Evolutionary conservation across 2,888 invertebrate species (phyloP), one percentile per base, ranked within the genome.

Genomic region (Alloscopus bannaensis): DNA sequence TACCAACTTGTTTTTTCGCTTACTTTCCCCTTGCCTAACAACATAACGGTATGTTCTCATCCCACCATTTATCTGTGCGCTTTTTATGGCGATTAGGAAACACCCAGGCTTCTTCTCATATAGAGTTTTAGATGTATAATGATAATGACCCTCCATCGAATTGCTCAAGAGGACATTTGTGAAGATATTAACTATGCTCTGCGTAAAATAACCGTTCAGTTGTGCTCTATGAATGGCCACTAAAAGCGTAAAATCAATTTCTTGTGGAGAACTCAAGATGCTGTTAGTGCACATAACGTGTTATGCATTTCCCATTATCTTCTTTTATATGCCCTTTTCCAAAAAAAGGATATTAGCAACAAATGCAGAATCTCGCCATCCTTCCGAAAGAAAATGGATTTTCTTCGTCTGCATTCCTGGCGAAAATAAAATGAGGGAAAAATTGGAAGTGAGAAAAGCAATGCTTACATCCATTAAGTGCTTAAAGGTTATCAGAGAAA

Each of bases 201-300:
- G 24, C 18, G 36, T 40, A 13, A 57, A 57, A 40, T 60, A 36
- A 60, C 22, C 40, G 36, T 36, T 40, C 60, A 36, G 60, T 24
- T 18, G 31, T 13, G 29, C n/a, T 60, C 20, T 18, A 40, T 20
- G 31, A 31, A n/a, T 59, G 59, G 16, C 31, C 13, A 31, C 24
- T 24, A 24, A 31, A 29, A 20, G 29, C 22, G 57, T n/a, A 57
- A 60, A 60, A 60, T 60, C 60, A 60, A 60, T 60, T 60, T 60
- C 18, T 8, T 55, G 26, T 20, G 31, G 4, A n/a, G 11, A 4
- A 31, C 31, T 6, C 26, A 2, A 52, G 52, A 24, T 26, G 11
- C 26, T 29, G 13, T n/a, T 31, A 3, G 2, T 28, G 11, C 18
- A 28, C 57, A 6, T 22, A n/a, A 45, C 3, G n/a, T 3, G 45